These are phyloP conservation scores for Datnioides undecimradiatus DNA, from an alignment of 2,113 vertebrate genomes.

Conservation along the genomic window DNA sequence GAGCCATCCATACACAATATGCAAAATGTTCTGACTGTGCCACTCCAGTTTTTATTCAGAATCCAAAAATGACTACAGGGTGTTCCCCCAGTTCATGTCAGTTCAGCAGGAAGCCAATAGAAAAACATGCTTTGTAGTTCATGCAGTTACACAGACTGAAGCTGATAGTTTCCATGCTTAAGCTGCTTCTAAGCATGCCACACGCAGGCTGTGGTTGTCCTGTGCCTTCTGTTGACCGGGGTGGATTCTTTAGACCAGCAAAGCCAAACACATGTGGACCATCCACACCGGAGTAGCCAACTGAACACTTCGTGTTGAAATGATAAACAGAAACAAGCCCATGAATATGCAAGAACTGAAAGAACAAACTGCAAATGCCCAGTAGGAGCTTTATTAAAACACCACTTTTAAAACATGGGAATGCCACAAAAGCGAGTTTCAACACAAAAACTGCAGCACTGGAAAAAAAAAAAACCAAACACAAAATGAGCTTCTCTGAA, in stretches of 20 bases:
- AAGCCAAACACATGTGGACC: slow-evolving; percentile 29
- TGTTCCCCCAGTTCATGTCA: slow-evolving; percentile 1
- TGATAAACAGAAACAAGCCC: not conserved
- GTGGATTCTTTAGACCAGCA: not conserved
- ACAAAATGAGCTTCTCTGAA: slow-evolving; percentile 85
- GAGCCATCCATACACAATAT: slow-evolving; percentile 20
- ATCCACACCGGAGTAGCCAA: not conserved
- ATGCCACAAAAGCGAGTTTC: slow-evolving; percentile 68
- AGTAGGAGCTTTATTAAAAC: slow-evolving; percentile 81
- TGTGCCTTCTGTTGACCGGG: not conserved
- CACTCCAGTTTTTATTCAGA: slow-evolving; percentile 56
- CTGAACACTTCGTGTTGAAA: not conserved
- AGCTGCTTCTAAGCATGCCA: not conserved
- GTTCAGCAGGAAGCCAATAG: not conserved
- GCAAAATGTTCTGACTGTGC: slow-evolving; percentile 23
- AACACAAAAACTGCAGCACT: slow-evolving; percentile 72
- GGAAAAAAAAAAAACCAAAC: slow-evolving; percentile 48
- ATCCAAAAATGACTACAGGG: slow-evolving; percentile 27
- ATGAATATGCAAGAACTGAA: slow-evolving; percentile 28
- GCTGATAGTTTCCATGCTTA: not conserved
- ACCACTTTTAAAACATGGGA: slow-evolving; percentile 72
- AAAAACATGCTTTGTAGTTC: slow-evolving; percentile 41
- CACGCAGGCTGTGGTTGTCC: not conserved
- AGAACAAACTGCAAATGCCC: slow-evolving; percentile 50
- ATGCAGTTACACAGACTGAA: slow-evolving; percentile 12